Evolutionary conservation across 2,888 invertebrate species (phyloP).

Genomic region (Dimorphilus gyrociliatus): DNA sequence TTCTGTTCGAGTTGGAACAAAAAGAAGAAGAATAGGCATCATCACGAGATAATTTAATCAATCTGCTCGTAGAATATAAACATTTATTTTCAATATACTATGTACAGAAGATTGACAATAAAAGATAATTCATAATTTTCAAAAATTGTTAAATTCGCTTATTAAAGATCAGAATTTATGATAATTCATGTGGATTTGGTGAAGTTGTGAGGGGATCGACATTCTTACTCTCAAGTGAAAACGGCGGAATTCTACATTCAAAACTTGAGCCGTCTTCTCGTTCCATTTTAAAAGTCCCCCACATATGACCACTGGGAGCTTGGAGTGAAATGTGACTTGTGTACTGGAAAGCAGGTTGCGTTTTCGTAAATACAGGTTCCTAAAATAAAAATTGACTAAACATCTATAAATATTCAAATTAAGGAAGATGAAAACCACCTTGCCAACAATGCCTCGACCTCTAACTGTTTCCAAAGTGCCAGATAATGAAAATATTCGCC

Average conservation of each 20-base stretch:
- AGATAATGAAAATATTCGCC: conserved; percentile 80
- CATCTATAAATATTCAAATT: not conserved
- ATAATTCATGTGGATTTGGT: too few species aligned
- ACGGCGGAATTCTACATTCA: conserved; percentile 92
- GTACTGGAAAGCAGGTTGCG: conserved; percentile 87
- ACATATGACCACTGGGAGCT: conserved; percentile 94
- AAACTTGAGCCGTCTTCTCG: conserved; percentile 89
- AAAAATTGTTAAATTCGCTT: too few species aligned
- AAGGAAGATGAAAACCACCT: conserved; percentile 15
- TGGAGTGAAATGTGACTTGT: conserved; percentile 91
- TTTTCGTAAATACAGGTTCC: conserved; percentile 74
- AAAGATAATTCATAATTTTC: too few species aligned
- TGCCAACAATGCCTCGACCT: conserved; percentile 90
- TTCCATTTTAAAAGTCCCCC: conserved; percentile 95
- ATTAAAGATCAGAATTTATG: too few species aligned
- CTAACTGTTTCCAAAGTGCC: conserved; percentile 73
- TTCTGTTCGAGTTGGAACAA: too few species aligned
- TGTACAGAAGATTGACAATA: too few species aligned
- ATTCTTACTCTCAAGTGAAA: conserved; percentile 90
- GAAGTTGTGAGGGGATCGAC: too few species aligned
- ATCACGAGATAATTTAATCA: too few species aligned
- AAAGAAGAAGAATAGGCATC: too few species aligned
- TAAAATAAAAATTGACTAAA: conserved; percentile 31
- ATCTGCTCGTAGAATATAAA: too few species aligned
- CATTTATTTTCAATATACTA: too few species aligned